Percentiles rank a stretch among this genome's conserved stretches.
phyloP scores from a whole-genome alignment of 2,113 vertebrate species.

The Oncorhynchus tshawytscha region DNA sequence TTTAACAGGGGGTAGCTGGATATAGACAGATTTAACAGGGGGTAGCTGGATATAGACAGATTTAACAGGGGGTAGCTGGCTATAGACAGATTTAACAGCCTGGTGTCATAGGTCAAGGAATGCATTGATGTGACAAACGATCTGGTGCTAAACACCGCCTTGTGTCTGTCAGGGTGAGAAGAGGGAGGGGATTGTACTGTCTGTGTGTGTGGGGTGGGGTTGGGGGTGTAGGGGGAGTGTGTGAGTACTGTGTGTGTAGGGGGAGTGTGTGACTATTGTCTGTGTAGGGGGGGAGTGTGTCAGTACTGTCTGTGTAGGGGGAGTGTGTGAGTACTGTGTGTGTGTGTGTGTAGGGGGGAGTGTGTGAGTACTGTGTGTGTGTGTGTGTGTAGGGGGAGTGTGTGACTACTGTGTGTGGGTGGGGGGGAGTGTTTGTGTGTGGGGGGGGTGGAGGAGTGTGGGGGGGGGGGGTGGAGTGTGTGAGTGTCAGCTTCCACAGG shows the following conservation, averaged over 20 bases:
- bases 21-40: no score
- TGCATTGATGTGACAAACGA: conserved; percentile 71
- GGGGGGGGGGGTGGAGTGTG: neutral
- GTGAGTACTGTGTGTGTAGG: conserved; percentile 6
- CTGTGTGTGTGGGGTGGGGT: conserved; percentile 15
- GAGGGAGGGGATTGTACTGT: conserved; percentile 16
- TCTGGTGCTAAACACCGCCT: conserved; percentile 51
- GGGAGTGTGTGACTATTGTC: conserved; percentile 17
- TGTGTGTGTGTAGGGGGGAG: conserved; percentile 6
- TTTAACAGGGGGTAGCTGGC: no score
- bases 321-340: conserved; percentile 5
- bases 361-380: no score
- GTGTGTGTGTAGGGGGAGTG: no score
- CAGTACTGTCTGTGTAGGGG: conserved; percentile 13
- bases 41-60: no score
- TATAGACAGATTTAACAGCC: neutral
- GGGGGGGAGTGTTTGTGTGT: neutral
- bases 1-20: neutral
- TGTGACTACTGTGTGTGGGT: no score
- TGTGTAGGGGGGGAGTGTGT: conserved; percentile 13
- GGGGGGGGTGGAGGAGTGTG: neutral
- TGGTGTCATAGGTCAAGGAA: conserved; percentile 50
- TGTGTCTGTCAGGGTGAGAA: conserved; percentile 40
- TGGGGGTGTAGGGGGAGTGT: conserved; percentile 4
- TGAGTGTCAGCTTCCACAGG: neutral